A percentile compares a stretch with the other conserved stretches of the same genome.
Evolutionary conservation across 1,140 invertebrate genomes (phyloP).

Genomic region (Latrodectus geometricus): DNA sequence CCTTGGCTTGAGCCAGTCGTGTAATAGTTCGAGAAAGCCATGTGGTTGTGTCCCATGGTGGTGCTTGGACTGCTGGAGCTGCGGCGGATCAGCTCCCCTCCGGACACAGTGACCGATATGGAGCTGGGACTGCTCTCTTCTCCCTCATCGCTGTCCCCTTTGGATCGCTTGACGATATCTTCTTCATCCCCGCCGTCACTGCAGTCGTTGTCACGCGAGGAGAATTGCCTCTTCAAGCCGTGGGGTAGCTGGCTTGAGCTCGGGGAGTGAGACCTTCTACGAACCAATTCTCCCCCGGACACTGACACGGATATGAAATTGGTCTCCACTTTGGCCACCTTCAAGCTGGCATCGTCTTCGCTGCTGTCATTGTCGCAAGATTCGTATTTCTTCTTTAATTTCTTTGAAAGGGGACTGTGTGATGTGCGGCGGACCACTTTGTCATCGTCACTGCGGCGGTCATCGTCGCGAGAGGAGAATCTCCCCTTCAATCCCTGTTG

Average conservation of each 20-base stretch:
- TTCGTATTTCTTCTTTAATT: too few species aligned
- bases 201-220: background rate
- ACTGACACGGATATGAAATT: background rate
- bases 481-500: background rate
- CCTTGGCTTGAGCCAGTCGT: background rate
- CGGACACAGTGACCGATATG: constrained; percentile 33
- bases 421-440: background rate
- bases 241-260: background rate
- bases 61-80: constrained; percentile 15
- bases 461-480: background rate
- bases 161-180: background rate
- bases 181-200: background rate
- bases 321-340: background rate
- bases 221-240: too few species aligned
- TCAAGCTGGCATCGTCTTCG: background rate
- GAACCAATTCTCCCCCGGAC: background rate
- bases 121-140: background rate
- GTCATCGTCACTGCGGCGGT: constrained; percentile 10
- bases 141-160: background rate
- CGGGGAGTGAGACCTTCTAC: background rate
- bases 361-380: too few species aligned
- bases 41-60: background rate
- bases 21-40: background rate
- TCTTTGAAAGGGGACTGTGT: background rate
- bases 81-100: constrained; percentile 20